Base-by-base conservation (phyloP, 2,888 invertebrate genomes). In the Nineta flava region DNA sequence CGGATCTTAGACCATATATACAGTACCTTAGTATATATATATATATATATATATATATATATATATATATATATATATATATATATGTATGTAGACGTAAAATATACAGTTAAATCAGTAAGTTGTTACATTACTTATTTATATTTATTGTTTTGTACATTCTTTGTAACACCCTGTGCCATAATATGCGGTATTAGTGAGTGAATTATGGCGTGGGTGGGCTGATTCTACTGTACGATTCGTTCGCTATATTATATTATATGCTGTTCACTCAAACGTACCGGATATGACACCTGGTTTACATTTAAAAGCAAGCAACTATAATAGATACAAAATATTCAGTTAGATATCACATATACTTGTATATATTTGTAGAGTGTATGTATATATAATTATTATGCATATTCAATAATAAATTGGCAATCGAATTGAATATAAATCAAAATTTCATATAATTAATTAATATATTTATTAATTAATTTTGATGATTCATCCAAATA, bases 201-300 rank as follows among this genome's bases (percentile, higher is more conserved):
- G n/a, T 38, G 38, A 13, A 38, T 15, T 38, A n/a, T 38, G 38
- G n/a, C 12, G 38, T 38, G 38, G 38, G 38, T 38, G 38, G 38
- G 38, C 38, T 15, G n/a, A 15, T 5, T 38, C n/a, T 38, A 13
- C 35, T 5, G n/a, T 13, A 6, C 38, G 38, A 38, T 38, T 26
- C 26, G 26, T 26, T 26, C 26, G 7, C 26, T 26, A 1, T 7
- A 26, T 19, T 19, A 5, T 19, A 19, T 3, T 19, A 19, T 19
- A 19, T 26, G 26, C 7, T 26, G 26, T 7, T 26, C 26, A 38
- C n/a, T 13, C 38, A 38, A n/a, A 38, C 38, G 38, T n/a, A 38
- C 38, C 38, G 38, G 38, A 38, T 38, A 38, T 38, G n/a, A 38
- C 38, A 38, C 38, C 38, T 38, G 38, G 38, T 38, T 38, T 38